Base-by-base conservation (phyloP, 2,888 invertebrate genomes). In the Nephrotoma flavescens region DNA sequence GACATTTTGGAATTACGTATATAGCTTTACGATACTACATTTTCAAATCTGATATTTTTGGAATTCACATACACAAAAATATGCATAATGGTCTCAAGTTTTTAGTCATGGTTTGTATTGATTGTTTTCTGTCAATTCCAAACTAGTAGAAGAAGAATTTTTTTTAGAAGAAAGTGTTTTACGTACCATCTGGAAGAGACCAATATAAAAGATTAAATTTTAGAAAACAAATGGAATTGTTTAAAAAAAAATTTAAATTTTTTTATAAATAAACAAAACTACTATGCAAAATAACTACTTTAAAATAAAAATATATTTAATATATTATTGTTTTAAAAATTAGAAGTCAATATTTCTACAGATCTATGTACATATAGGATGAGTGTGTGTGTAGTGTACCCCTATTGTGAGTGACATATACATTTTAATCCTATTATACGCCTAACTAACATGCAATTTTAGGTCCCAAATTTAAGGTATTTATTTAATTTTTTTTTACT, bases 111-210 rank as follows among this genome's bases (percentile, higher is more conserved):
- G 7, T 71, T 71, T 71, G 12, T 9, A 9, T 12, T 47, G 9
- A 11, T 71, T 71, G 19, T 31, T 71, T 71, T 71, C 7, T 31
- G 31, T 57, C 15, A 71, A 71, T 71, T 71, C 71, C 71, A 71
- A 71, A 71, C 71, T 71, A 71, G 71, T 84, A 84, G 84, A 84
- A 84, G 84, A 84, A 84, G 84, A 84, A 84, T 42, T n/a, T 15
- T n/a, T n/a, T 15, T 44, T 71, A 71, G 71, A 84, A 84, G 84
- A 84, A 84, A 84, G 84, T 42, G 84, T n/a, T 42, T 42, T 84
- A 84, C 84, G 84, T 84, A 84, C 84, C 84, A 84, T 84, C 84
- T 84, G 84, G 84, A 84, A 84, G 84, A 84, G 84, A 84, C 84
- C 84, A 84, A 84, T 31, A 31, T 84, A 84, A 84, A 84, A 84